Evolutionary conservation across 2,797 vertebrate species (phyloP), one percentile per base, ranked within the genome.

Genomic region (Naso thynnoides): DNA sequence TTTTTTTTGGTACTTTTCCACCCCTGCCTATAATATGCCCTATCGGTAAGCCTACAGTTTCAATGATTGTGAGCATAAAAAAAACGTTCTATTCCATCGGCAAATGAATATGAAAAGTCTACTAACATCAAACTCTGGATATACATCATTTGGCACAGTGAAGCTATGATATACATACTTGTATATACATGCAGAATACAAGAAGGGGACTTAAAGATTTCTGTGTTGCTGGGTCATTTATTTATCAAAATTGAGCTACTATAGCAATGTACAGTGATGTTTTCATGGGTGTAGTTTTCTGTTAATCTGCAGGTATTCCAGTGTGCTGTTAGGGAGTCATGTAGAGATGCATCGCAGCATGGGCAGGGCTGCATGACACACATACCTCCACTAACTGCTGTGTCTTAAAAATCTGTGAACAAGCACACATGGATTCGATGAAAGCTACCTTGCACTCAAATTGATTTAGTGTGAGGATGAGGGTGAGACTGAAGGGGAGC

Each of bases 381-480:
- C 60, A 38, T 42, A 58, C 36, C 8, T 70, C 33, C 52, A 63
- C 19, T 26, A 21, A 55, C 4, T 49, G 44, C 21, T n/a, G 16
- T n/a, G 57, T 66, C 24, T 8, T n/a, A 79, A 44, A 18, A 52
- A 29, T 76, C 55, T 19, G 47, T 55, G 48, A 78, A 69, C 31
- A 42, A 66, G 67, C 59, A 24, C 50, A 50, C 23, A 18, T 2
- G 38, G 52, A 71, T 58, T 78, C 41, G 42, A 67, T 5, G 27
- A 75, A 78, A 84, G 57, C 76, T 71, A 59, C 38, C 0, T 49
- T 56, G 62, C 69, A 44, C 79, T 66, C 53, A 39, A 76, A 79
- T 58, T 63, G 76, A 81, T 82, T 80, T 52, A 53, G 44, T 6
- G 6, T 0, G 19, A 79, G 61, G 69, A 61, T 67, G 65, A 71